phyloP scores from a whole-genome alignment of 2,888 invertebrate species.

The Acrobasis repandana region DNA sequence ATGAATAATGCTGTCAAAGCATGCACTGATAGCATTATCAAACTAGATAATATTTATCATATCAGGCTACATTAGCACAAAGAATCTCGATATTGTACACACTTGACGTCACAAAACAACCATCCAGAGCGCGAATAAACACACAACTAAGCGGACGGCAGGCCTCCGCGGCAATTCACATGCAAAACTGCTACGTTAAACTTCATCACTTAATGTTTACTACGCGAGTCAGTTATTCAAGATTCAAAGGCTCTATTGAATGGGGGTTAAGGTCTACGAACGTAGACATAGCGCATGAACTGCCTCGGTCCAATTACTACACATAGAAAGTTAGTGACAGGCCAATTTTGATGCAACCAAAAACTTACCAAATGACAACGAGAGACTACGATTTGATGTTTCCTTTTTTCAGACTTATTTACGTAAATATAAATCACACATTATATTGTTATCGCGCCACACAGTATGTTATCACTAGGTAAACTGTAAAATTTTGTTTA shows the following conservation, averaged over 20 bases:
- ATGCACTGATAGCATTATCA: constrained; percentile 58
- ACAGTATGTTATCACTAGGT: constrained; percentile 62
- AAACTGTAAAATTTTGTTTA: constrained; percentile 72
- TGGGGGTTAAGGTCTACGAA: constrained; percentile 31
- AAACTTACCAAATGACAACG: constrained; percentile 73
- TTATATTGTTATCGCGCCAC: constrained; percentile 65
- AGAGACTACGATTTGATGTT: constrained; percentile 52
- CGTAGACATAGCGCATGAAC: constrained; percentile 29
- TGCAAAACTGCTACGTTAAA: constrained; percentile 51
- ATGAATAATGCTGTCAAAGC: constrained; percentile 39
- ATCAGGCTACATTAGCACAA: constrained; percentile 61
- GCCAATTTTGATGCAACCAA: constrained; percentile 57
- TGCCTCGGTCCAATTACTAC: constrained; percentile 44
- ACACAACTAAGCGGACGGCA: constrained; percentile 50
- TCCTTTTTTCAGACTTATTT: constrained; percentile 60
- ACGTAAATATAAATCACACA: constrained; percentile 68
- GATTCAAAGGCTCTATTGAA: constrained; percentile 29
- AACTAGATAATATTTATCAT: constrained; percentile 72
- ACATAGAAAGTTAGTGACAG: constrained; percentile 62
- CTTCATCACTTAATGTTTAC: constrained; percentile 43
- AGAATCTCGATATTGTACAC: constrained; percentile 62
- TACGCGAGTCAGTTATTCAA: constrained; percentile 27
- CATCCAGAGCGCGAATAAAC: constrained; percentile 57
- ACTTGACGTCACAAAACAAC: constrained; percentile 69
- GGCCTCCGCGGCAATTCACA: constrained; percentile 50